Evolutionary conservation across 2,113 vertebrate species (phyloP).

Genomic region (Aldabrachelys gigantea): DNA sequence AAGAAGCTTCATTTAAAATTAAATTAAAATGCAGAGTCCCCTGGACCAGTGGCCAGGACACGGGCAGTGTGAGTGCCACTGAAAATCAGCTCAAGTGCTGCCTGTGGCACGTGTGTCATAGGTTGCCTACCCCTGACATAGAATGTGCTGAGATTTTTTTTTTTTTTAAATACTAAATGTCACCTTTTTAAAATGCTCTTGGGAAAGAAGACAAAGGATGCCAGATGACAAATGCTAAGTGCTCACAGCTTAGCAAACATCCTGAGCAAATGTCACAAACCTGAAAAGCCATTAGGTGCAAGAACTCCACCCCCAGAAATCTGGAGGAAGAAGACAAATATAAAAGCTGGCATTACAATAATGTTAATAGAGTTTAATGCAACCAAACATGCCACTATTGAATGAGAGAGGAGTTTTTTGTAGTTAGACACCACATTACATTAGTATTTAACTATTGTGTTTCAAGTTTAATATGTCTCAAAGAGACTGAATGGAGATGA

Average conservation of each 20-base stretch:
- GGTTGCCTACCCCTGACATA: background rate
- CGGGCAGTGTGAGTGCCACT: too few species aligned
- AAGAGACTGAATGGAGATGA: background rate
- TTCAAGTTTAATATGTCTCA: background rate
- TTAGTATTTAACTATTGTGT: background rate
- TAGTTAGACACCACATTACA: background rate
- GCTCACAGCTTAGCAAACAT: constrained; percentile 54
- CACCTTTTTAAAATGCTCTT: background rate
- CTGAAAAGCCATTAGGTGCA: constrained; percentile 51
- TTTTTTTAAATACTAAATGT: background rate
- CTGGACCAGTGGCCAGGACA: too few species aligned
- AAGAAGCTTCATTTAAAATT: too few species aligned
- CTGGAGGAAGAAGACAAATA: constrained; percentile 50
- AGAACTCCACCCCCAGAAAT: constrained; percentile 47
- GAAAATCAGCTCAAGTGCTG: too few species aligned
- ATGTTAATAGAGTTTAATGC: background rate
- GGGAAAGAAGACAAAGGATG: constrained; percentile 40
- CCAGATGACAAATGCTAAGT: constrained; percentile 58
- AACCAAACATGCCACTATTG: background rate
- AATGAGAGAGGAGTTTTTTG: constrained; percentile 22
- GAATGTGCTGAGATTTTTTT: background rate
- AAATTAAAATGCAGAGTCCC: too few species aligned
- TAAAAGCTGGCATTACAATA: background rate
- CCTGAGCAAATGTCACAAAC: constrained; percentile 55
- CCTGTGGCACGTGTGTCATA: too few species aligned